Conservation (phyloP, 2,888 invertebrate species). For the Apodemia zela region DNA sequence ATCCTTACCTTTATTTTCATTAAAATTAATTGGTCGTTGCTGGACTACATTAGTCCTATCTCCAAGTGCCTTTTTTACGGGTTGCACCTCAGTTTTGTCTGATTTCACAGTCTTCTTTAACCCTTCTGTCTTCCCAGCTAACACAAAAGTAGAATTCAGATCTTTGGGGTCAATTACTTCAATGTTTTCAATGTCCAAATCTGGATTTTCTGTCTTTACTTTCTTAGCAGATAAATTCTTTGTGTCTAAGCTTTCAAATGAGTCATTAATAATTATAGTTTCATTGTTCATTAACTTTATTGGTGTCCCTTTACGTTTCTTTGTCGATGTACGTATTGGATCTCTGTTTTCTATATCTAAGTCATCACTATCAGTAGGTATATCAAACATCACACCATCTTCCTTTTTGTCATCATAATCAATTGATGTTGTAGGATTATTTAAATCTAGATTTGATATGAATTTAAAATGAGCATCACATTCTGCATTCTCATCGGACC, state of each 20-base stretch:
- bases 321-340: slow-evolving; percentile 39
- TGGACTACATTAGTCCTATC: slow-evolving; percentile 60
- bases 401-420: slow-evolving; percentile 34
- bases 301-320: slow-evolving; percentile 66
- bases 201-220: slow-evolving; percentile 47
- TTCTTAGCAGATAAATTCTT: slow-evolving; percentile 61
- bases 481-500: slow-evolving; percentile 72
- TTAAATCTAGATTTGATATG: slow-evolving; percentile 52
- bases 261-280: slow-evolving; percentile 68
- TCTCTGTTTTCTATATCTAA: slow-evolving; percentile 55
- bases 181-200: slow-evolving; percentile 49
- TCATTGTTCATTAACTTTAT: slow-evolving; percentile 61
- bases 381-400: slow-evolving; percentile 45
- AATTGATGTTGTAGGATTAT: slow-evolving; percentile 47
- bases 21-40: slow-evolving; percentile 48
- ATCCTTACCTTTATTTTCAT: slow-evolving; percentile 52
- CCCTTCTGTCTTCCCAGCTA: slow-evolving; percentile 56
- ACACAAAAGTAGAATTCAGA: slow-evolving; percentile 70
- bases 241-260: slow-evolving; percentile 56
- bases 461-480: slow-evolving; percentile 52
- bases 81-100: slow-evolving; percentile 36
- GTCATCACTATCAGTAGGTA: slow-evolving; percentile 60
- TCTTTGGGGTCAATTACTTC: slow-evolving; percentile 52
- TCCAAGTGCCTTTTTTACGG: slow-evolving; percentile 48
- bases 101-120: slow-evolving; percentile 42